Evolutionary conservation across 2,797 vertebrate genomes (phyloP), one percentile per base, ranked within the genome.

Genomic region (Sylvilagus floridanus): DNA sequence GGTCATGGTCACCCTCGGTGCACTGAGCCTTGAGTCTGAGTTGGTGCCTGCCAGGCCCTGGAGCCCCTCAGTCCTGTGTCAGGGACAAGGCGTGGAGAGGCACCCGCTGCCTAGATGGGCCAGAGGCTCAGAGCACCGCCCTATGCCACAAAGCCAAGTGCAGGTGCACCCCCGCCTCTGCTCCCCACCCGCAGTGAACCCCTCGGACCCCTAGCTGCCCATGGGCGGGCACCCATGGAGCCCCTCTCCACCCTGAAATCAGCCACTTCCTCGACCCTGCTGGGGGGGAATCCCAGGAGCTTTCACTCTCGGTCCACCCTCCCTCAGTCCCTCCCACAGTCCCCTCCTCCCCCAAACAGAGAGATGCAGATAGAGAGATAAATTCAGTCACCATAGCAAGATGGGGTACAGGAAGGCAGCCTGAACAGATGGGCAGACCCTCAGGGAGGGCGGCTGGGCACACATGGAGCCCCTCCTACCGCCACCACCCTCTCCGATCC

Each of bases 341-440:
- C 77, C 62, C 54, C 14, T 24, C 3, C 5, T 24, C 52, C 32
- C n/a, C 11, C 28, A 21, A 60, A 69, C 71, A 72, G 91, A 91
- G 78, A 96, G 93, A 95, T 96, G 83, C 28, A 91, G 81, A 94
- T 95, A 90, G 26, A 60, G 88, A 93, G 94, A 97, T 96, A 93
- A 90, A 91, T 57, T 62, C 92, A 88, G 92, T 95, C 84, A 96
- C 54, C 24, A 0, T 35, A 72, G 84, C 78, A 24, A 95, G 95
- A 95, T 69, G 69, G 93, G 84, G 54, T 16, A 69, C 96, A 96
- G 94, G 92, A 95, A 96, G 83, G 63, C 54, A 32, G 84, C 47
- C 42, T 1, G 42, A 28, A 32, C 42, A 30, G 78, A 47, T 16
- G 35, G 81, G 79, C 95, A 90, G 95, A 79, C 84, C 94, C 82